Evolutionary conservation across 1,140 invertebrate genomes (phyloP).

Genomic region (Micrasema minimum): DNA sequence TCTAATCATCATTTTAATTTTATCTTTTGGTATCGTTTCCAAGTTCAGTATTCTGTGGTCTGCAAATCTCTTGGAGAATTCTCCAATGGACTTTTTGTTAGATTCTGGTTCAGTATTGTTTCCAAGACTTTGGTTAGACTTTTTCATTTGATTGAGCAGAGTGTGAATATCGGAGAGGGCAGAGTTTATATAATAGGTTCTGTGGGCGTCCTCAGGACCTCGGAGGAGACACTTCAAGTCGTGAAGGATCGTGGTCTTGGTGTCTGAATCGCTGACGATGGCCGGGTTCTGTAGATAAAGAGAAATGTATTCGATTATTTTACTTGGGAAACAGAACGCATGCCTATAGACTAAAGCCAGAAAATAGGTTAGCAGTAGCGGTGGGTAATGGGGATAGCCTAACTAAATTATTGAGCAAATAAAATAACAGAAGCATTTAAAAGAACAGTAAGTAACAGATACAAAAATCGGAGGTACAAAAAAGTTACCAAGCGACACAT

Average conservation of each 20-base stretch:
- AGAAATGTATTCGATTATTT: no score
- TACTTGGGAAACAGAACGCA: no score
- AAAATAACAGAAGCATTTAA: no score
- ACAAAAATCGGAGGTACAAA: no score
- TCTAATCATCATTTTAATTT: constrained; percentile 69
- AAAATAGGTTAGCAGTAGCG: no score
- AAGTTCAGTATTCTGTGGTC: constrained; percentile 62
- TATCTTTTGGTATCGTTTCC: constrained; percentile 66
- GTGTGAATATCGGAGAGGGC: constrained; percentile 72
- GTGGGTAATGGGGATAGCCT: no score
- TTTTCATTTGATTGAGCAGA: constrained; percentile 65
- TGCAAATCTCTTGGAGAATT: constrained; percentile 69
- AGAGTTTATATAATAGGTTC: constrained; percentile 63
- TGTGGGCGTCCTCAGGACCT: constrained; percentile 62
- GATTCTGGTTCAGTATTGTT: constrained; percentile 39
- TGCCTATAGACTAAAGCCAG: no score
- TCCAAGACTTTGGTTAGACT: constrained; percentile 47
- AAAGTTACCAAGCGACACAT: no score
- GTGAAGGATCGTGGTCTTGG: constrained; percentile 57
- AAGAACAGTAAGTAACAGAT: no score
- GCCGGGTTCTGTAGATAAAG: constrained; percentile 42
- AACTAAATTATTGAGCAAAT: no score
- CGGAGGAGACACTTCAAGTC: constrained; percentile 63
- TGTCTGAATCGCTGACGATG: constrained; percentile 60
- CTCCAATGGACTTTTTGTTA: constrained; percentile 51